phyloP scores from a whole-genome alignment of 2,113 vertebrate species.

The Charina bottae region DNA sequence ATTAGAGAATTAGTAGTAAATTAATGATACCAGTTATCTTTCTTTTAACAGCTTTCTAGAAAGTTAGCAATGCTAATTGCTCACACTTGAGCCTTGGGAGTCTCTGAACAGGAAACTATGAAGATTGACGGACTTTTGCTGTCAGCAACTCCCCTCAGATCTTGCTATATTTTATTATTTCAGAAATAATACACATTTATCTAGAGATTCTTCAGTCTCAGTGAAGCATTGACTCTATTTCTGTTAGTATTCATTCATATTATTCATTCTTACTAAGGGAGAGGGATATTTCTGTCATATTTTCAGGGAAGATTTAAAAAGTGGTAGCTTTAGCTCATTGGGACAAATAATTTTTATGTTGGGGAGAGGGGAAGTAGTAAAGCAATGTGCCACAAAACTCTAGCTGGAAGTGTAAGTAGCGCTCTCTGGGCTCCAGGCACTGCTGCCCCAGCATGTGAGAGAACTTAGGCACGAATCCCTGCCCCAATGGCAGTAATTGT shows the following conservation, averaged over 20 bases:
- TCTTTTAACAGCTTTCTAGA: conserved; percentile 18
- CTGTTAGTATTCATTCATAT: not conserved
- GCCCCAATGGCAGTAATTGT: not conserved
- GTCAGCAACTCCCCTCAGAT: not conserved
- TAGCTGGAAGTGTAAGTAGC: not conserved
- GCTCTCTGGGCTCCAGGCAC: not conserved
- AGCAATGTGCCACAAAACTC: not conserved
- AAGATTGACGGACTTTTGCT: not conserved
- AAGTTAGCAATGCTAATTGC: conserved; percentile 16
- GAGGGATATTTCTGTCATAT: not conserved
- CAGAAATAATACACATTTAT: conserved; percentile 29
- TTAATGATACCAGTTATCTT: not conserved
- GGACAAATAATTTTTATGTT: not conserved
- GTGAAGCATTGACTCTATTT: not conserved
- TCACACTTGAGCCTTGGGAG: conserved; percentile 16
- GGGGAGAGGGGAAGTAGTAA: not conserved
- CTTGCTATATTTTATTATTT: not conserved
- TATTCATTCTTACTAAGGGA: not conserved
- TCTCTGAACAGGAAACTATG: conserved; percentile 40
- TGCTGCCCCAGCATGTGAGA: not conserved
- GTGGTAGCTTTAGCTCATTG: not conserved
- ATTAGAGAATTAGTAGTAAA: not conserved
- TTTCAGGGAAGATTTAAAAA: not conserved
- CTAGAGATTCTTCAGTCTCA: conserved; percentile 1
- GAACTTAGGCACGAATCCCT: not conserved